Evolutionary conservation across 2,113 vertebrate genomes (phyloP).

Genomic region (Anarhynchus alexandrinus): DNA sequence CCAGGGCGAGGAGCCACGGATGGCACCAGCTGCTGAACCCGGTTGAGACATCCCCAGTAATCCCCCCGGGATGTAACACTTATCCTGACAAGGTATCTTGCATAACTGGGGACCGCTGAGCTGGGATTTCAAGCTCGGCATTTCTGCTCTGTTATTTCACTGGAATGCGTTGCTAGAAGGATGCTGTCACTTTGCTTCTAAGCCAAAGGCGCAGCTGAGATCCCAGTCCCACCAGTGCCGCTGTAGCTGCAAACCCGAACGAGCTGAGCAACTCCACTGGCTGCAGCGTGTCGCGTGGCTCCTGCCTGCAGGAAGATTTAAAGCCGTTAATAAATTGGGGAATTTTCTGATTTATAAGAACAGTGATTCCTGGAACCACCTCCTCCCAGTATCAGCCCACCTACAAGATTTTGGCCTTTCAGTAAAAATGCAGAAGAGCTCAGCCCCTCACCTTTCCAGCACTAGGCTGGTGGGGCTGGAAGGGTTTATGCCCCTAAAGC

Average conservation of each 20-base stretch:
- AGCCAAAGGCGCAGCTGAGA: neutral
- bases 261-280: neutral
- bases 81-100: neutral
- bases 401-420: neutral
- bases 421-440: neutral
- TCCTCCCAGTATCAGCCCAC: neutral
- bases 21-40: neutral
- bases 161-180: neutral
- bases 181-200: neutral
- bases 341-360: neutral
- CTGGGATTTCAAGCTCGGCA: neutral
- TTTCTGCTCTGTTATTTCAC: neutral
- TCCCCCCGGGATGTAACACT: neutral
- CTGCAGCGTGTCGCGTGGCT: neutral
- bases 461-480: neutral
- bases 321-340: no score
- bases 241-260: neutral
- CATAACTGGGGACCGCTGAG: neutral
- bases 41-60: neutral
- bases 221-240: neutral
- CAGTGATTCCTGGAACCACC: neutral
- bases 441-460: neutral
- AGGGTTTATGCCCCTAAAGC: neutral
- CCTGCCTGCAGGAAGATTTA: neutral
- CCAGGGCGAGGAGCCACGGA: rapidly evolving